These are phyloP conservation scores for Halichoeres trimaculatus DNA, from an alignment of 2,113 vertebrate species.

Conservation along the genomic window DNA sequence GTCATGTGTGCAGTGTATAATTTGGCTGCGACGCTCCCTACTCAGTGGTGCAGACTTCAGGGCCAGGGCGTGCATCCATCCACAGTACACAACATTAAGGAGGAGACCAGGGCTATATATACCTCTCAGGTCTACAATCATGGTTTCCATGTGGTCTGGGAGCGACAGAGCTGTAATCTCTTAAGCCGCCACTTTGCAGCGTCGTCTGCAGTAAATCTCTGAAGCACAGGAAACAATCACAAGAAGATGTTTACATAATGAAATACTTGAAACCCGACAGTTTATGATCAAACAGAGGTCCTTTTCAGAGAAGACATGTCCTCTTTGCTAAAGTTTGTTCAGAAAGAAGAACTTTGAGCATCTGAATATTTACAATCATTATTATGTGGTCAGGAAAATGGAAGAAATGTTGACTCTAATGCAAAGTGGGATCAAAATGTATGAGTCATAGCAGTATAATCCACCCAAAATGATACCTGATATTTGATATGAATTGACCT, in stretches of 20 bases:
- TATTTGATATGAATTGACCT: not conserved
- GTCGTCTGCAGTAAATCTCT: slow-evolving; percentile 49
- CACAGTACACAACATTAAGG: slow-evolving; percentile 68
- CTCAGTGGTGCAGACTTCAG: slow-evolving; percentile 50
- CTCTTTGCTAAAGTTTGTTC: slow-evolving; percentile 3
- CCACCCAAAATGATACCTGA: no score
- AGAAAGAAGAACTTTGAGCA: slow-evolving; percentile 5
- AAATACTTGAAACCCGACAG: slow-evolving; percentile 38
- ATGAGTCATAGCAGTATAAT: slow-evolving; percentile 30
- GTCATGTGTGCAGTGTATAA: slow-evolving; percentile 55
- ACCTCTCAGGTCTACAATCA: slow-evolving; percentile 80
- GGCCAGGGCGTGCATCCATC: slow-evolving; percentile 56
- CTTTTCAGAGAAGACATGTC: slow-evolving; percentile 20
- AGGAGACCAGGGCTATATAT: slow-evolving; percentile 78
- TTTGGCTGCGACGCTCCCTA: slow-evolving; percentile 57
- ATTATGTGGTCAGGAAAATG: no score
- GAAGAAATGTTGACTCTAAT: no score
- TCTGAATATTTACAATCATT: not conserved
- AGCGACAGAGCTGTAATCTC: slow-evolving; percentile 77
- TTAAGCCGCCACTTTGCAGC: slow-evolving; percentile 44
- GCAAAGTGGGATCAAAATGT: not conserved
- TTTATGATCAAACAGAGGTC: not conserved
- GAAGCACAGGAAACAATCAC: slow-evolving; percentile 45
- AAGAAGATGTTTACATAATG: slow-evolving; percentile 57
- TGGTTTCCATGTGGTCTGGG: slow-evolving; percentile 74